phyloP scores from a whole-genome alignment of 2,888 invertebrate genomes.

The Ophonus ardosiacus region DNA sequence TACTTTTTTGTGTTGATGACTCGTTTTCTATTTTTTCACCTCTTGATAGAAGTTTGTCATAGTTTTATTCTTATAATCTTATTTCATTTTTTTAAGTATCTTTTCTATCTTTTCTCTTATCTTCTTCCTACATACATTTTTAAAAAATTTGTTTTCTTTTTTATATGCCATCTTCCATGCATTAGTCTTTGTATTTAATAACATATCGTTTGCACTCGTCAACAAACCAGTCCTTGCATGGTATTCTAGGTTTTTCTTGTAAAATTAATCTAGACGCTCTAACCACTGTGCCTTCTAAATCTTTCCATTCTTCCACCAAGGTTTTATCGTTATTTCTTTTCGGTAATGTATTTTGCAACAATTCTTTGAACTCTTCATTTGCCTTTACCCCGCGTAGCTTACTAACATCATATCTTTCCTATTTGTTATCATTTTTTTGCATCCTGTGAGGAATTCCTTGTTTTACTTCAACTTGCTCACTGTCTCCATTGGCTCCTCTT shows the following conservation, averaged over 20 bases:
- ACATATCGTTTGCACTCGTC: no score
- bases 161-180: neutral
- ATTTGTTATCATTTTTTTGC: neutral
- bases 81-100: no score
- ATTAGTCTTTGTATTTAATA: no score
- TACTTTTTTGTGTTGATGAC: no score
- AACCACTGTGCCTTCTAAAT: no score
- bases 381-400: neutral
- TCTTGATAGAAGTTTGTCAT: no score
- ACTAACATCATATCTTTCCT: neutral
- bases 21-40: no score
- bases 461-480: neutral
- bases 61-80: no score
- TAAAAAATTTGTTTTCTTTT: neutral
- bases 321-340: neutral
- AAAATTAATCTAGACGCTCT: no score
- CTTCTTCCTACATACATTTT: neutral
- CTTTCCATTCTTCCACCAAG: constrained; percentile 7
- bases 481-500: neutral
- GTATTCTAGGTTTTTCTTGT: no score
- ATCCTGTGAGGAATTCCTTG: neutral
- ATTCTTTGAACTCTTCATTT: neutral
- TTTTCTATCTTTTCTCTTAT: neutral
- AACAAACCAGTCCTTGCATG: no score
- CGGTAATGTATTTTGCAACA: neutral